Percentiles rank a stretch among this genome's conserved stretches.
phyloP scores from a whole-genome alignment of 2,797 vertebrate species.

The Geotrypetes seraphini region DNA sequence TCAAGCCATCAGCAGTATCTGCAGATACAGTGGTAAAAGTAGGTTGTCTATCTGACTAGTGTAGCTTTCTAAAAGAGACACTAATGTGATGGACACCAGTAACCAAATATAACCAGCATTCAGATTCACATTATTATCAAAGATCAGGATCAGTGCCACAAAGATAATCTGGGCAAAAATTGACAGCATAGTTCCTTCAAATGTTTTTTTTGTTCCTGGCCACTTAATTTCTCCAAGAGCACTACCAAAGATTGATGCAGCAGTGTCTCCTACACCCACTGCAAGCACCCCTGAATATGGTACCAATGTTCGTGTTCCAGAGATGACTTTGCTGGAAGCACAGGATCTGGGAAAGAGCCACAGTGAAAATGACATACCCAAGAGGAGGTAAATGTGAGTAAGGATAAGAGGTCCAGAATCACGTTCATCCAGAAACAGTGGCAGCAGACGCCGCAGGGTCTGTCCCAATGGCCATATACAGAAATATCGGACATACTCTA shows the following conservation, averaged over 20 bases:
- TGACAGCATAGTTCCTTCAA: slow-evolving; percentile 88
- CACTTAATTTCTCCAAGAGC: slow-evolving; percentile 86
- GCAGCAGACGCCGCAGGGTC: slow-evolving; percentile 71
- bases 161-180: slow-evolving; percentile 93
- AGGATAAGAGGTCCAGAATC: slow-evolving; percentile 91
- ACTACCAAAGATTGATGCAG: slow-evolving; percentile 86
- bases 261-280: slow-evolving; percentile 85
- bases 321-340: slow-evolving; percentile 64
- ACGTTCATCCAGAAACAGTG: slow-evolving; percentile 86
- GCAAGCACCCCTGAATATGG: slow-evolving; percentile 87
- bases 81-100: slow-evolving; percentile 76
- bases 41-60: slow-evolving; percentile 95
- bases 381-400: slow-evolving; percentile 87
- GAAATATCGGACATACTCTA: slow-evolving; percentile 87
- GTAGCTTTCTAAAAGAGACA: slow-evolving; percentile 89
- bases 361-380: slow-evolving; percentile 88
- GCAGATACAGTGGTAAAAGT: slow-evolving; percentile 88
- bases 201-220: slow-evolving; percentile 94
- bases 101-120: slow-evolving; percentile 90
- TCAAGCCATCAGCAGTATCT: slow-evolving; percentile 84
- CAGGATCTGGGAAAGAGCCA: slow-evolving; percentile 87
- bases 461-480: slow-evolving; percentile 83
- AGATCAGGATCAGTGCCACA: slow-evolving; percentile 86
- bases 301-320: slow-evolving; percentile 71
- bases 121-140: slow-evolving; percentile 77